A percentile compares a stretch with the other conserved stretches of the same genome.
phyloP scores from a whole-genome alignment of 2,888 invertebrate species.

The Diarsia rubi region DNA sequence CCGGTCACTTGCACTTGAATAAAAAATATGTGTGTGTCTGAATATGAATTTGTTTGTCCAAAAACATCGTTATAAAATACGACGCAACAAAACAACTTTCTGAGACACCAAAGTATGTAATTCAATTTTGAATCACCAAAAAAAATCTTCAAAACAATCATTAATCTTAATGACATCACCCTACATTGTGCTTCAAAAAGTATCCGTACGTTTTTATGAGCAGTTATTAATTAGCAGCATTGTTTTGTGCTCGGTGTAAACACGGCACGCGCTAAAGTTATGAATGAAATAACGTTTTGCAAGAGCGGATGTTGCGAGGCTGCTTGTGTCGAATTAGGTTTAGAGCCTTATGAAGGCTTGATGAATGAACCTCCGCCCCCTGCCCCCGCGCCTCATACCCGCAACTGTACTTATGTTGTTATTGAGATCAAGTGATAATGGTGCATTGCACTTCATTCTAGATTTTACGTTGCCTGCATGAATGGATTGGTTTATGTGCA shows the following conservation, averaged over 20 bases:
- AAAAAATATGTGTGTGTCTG: conserved; percentile 28
- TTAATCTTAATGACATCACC: conserved; percentile 17
- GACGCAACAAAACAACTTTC: not conserved
- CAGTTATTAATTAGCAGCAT: conserved; percentile 61
- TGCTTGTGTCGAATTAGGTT: conserved; percentile 90
- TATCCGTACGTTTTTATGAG: conserved; percentile 20
- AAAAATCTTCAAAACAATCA: not conserved
- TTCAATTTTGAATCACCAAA: not conserved
- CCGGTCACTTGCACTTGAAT: conserved; percentile 22
- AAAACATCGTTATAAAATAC: conserved; percentile 2
- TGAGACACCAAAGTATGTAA: too few species aligned
- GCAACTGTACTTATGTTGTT: conserved; percentile 66
- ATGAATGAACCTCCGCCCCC: conserved; percentile 86
- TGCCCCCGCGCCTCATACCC: conserved; percentile 63
- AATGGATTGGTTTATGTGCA: conserved; percentile 25
- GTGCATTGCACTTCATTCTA: conserved; percentile 60
- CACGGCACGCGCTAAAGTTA: conserved; percentile 82
- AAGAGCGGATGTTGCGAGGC: conserved; percentile 91
- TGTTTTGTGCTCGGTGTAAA: conserved; percentile 76
- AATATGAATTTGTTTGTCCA: not conserved
- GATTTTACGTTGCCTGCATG: conserved; percentile 37
- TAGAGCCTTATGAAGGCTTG: conserved; percentile 90
- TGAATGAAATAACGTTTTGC: conserved; percentile 91
- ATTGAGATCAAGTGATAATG: conserved; percentile 66
- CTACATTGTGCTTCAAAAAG: conserved; percentile 3